Evolutionary conservation across 2,888 invertebrate genomes (phyloP).

Genomic region (Monoplex corrugatus): DNA sequence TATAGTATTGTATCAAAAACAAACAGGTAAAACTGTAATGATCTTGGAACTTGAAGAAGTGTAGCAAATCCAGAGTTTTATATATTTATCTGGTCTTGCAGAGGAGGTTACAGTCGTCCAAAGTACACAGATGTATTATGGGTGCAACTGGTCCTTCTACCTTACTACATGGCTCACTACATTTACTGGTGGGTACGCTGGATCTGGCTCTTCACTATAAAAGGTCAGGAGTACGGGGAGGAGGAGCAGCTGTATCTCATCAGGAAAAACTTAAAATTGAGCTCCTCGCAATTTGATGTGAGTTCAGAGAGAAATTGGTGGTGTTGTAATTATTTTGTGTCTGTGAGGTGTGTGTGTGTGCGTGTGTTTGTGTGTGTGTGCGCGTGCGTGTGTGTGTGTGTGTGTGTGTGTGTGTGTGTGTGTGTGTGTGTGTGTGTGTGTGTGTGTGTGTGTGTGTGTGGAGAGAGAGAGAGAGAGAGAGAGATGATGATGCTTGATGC

Average conservation of each 20-base stretch:
- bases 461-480: too few relatives aligned
- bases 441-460: too few relatives aligned
- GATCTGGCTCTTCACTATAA: constrained; percentile 90
- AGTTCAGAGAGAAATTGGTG: constrained; percentile 63
- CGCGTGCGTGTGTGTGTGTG: constrained; percentile 7
- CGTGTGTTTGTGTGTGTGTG: neutral
- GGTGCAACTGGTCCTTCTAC: constrained; percentile 91
- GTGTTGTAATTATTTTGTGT: neutral
- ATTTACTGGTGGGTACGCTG: constrained; percentile 90
- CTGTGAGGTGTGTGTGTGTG: neutral
- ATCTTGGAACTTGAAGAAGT: too few relatives aligned
- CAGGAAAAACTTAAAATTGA: constrained; percentile 87
- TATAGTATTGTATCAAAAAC: too few relatives aligned
- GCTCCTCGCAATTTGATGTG: constrained; percentile 83
- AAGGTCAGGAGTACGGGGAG: constrained; percentile 89
- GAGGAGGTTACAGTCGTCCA: constrained; percentile 95
- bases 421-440: too few relatives aligned
- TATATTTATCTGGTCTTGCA: constrained; percentile 70
- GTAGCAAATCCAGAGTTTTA: too few relatives aligned
- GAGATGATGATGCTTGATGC: too few relatives aligned
- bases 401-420: constrained; percentile 1
- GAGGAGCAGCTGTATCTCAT: constrained; percentile 93
- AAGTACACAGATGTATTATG: constrained; percentile 87
- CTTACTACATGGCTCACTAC: constrained; percentile 87
- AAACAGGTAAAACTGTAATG: too few relatives aligned